These are phyloP conservation scores for Drosophila pullipes DNA, from an alignment of 2,888 invertebrate species.

Conservation along the genomic window DNA sequence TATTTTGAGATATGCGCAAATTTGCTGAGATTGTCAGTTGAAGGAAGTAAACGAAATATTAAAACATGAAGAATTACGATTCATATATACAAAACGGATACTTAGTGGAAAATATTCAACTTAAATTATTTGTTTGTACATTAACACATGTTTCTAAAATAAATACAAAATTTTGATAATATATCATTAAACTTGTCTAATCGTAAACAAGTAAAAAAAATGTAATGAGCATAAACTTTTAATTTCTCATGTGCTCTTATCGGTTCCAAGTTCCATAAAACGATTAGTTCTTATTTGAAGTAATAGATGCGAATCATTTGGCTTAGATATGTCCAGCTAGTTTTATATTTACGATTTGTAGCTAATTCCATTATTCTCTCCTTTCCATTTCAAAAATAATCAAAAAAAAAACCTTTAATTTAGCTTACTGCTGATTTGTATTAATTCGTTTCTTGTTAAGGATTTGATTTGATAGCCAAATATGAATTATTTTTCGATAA, in stretches of 20 bases:
- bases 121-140: not conserved
- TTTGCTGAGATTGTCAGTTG: not conserved
- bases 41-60: too few species aligned
- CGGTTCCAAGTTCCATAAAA: not conserved
- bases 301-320: not conserved
- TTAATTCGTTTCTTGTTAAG: not conserved
- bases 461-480: constrained; percentile 4
- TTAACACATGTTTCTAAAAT: not conserved
- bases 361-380: not conserved
- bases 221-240: not conserved
- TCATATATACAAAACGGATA: not conserved
- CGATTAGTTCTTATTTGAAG: not conserved
- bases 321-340: not conserved
- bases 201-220: too few species aligned
- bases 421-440: not conserved
- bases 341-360: not conserved
- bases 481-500: not conserved
- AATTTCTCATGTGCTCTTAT: not conserved
- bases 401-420: not conserved
- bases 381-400: not conserved
- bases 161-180: not conserved
- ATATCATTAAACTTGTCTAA: not conserved
- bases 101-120: not conserved
- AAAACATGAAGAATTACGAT: not conserved
- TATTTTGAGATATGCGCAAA: not conserved